phyloP scores from a whole-genome alignment of 2,113 vertebrate species.

The Alligator mississippiensis region DNA sequence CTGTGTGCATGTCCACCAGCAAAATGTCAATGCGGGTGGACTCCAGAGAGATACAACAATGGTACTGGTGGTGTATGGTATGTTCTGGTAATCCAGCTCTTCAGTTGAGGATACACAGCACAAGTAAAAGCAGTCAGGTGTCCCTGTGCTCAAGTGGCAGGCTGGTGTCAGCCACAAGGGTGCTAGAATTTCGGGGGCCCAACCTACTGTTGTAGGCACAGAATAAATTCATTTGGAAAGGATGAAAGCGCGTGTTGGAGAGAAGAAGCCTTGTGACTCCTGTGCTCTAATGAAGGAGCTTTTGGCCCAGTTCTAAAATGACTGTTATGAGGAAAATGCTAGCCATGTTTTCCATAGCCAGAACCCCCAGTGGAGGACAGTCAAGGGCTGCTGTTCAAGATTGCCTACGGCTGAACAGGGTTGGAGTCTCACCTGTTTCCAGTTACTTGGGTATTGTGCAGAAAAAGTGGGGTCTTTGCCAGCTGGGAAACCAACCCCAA shows the following conservation, averaged over 20 bases:
- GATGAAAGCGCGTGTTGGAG: background rate
- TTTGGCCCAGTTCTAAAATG: accelerated
- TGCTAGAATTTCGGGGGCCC: no score
- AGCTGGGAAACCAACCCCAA: background rate
- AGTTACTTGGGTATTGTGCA: background rate
- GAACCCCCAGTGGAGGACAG: no score
- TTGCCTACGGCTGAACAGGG: accelerated
- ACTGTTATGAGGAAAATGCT: accelerated
- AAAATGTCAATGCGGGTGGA: no score
- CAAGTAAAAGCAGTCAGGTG: no score
- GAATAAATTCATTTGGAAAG: background rate
- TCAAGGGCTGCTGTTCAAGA: background rate
- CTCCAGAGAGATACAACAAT: no score
- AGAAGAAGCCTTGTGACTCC: background rate
- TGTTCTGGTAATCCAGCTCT: no score
- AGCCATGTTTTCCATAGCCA: background rate
- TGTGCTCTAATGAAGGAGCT: background rate
- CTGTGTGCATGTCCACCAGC: no score
- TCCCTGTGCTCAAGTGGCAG: no score
- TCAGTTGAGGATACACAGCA: no score
- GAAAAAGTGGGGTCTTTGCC: background rate
- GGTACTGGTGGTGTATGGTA: no score
- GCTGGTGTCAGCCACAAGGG: no score
- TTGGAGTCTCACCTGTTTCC: background rate
- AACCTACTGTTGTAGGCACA: background rate